These are phyloP conservation scores for Lasioglossum malachurum DNA, from an alignment of 2,888 invertebrate genomes.

Conservation along the genomic window DNA sequence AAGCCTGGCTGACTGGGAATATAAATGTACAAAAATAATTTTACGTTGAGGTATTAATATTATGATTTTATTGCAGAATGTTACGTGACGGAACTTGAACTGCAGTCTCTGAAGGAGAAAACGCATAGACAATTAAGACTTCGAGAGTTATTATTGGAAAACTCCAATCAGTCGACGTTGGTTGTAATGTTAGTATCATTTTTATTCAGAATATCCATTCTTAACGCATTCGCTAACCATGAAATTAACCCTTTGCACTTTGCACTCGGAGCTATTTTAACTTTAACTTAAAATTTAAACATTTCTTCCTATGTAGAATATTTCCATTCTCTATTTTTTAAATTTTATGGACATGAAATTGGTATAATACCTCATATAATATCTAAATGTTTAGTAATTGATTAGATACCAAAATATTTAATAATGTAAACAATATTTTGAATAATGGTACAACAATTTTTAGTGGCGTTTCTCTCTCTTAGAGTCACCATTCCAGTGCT, in stretches of 20 bases:
- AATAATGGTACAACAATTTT: no score
- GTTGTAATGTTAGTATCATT: conserved; percentile 93
- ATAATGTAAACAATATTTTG: no score
- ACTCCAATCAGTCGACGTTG: conserved; percentile 94
- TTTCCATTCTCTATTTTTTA: no score
- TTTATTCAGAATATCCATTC: background rate
- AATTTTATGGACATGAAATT: no score
- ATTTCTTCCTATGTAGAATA: no score
- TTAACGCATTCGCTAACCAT: background rate
- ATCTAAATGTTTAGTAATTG: no score
- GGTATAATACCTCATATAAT: no score
- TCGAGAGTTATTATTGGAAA: conserved; percentile 94
- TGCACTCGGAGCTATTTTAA: no score
- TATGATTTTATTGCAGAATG: conserved; percentile 86
- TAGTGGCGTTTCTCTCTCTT: no score
- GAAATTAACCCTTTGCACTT: background rate
- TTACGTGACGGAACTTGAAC: conserved; percentile 90
- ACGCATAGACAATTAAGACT: conserved; percentile 96
- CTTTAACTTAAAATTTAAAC: no score
- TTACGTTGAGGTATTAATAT: background rate
- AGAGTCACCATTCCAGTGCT: no score
- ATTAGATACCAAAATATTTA: no score
- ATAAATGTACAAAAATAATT: background rate
- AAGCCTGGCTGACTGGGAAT: background rate
- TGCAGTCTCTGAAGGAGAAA: conserved; percentile 92